These are phyloP conservation scores for Ptychodera flava DNA, from an alignment of 35 echinoderm and acorn worm genomes.

Conservation along the genomic window DNA sequence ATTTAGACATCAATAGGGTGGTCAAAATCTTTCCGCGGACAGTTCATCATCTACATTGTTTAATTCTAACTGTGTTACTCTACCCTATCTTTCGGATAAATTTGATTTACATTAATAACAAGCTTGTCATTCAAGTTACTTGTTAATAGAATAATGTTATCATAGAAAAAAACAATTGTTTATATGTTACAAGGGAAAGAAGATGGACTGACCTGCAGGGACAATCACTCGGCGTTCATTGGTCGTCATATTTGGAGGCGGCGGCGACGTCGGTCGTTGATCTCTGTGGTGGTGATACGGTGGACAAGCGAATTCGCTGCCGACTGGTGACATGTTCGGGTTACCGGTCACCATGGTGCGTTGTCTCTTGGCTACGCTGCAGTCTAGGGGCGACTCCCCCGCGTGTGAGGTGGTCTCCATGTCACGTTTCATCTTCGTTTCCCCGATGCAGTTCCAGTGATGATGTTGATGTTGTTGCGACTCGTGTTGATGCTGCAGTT, in stretches of 20 bases:
- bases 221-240: constrained; percentile 10
- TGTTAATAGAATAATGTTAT: no score
- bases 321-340: neutral
- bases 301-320: neutral
- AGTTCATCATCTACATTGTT: no score
- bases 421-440: neutral
- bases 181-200: no score
- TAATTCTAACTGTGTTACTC: no score
- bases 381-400: constrained; percentile 7
- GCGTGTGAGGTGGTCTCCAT: neutral
- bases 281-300: neutral
- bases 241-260: constrained; percentile 13
- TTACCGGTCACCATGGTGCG: neutral
- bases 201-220: constrained; percentile 8
- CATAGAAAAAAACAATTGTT: no score
- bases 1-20: no score
- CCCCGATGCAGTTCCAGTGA: neutral
- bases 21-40: no score
- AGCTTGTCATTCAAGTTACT: no score
- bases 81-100: no score
- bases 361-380: constrained; percentile 14
- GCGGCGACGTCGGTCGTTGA: constrained; percentile 8
- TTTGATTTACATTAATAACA: no score
- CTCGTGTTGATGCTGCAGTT: neutral
- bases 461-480: no score